These are phyloP conservation scores for Chloropsis cyanopogon DNA, from an alignment of 2,113 vertebrate genomes.

Conservation along the genomic window DNA sequence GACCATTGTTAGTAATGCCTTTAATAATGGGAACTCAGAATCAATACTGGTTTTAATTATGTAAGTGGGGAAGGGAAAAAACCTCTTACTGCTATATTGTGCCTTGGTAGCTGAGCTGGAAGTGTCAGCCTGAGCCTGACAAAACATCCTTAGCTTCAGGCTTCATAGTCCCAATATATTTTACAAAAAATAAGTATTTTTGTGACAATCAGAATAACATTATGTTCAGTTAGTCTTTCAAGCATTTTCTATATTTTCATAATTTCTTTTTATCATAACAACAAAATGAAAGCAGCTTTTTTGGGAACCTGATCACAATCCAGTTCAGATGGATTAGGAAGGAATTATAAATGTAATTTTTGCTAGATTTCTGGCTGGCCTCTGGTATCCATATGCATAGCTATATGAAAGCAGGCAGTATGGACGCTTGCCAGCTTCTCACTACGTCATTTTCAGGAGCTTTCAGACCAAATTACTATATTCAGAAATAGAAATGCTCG, in stretches of 20 bases:
- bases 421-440: not conserved
- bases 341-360: not conserved
- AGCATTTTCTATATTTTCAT: not conserved
- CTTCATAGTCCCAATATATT: not conserved
- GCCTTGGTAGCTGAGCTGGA: not conserved
- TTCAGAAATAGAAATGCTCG: not conserved
- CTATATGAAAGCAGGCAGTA: not conserved
- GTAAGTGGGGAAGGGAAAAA: not conserved
- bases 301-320: not conserved
- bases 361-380: not conserved
- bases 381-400: not conserved
- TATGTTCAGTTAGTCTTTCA: not conserved
- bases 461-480: slow-evolving; percentile 10
- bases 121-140: not conserved
- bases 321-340: not conserved
- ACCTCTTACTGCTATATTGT: not conserved
- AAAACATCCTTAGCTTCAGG: not conserved
- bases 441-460: not conserved
- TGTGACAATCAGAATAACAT: not conserved
- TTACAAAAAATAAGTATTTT: not conserved
- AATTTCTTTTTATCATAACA: not conserved
- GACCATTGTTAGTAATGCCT: slow-evolving; percentile 66
- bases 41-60: not conserved
- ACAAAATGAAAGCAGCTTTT: not conserved
- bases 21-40: slow-evolving; percentile 28